Evolutionary conservation across 1,140 invertebrate genomes (phyloP), one percentile per base, ranked within the genome.

Genomic region (Drosophila suzukii): DNA sequence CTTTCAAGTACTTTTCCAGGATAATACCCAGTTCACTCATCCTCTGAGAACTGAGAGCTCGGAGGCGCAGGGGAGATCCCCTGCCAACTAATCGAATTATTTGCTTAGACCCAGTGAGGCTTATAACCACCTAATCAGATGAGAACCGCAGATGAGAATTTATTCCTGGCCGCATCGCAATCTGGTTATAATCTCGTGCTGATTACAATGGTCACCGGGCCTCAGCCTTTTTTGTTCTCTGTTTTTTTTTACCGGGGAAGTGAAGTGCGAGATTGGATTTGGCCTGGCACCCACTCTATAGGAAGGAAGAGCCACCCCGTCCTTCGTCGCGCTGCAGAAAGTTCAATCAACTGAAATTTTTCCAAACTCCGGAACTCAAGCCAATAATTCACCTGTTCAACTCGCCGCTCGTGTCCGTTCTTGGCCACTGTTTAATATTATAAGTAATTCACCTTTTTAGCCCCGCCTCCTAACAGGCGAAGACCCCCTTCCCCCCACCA

Each of bases 381-480:
- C 51, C 41, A 84, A 80, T 84, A 76, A 84, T 85, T 84, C 81
- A 84, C 81, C 81, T 84, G 81, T 46, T 77, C 81, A 66, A 50
- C 50, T 68, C 15, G 61, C 32, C 44, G 60, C 56, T 78, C 57
- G 47, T 85, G 62, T 85, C 60, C 56, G 43, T 63, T 79, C 77
- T 67, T 61, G 82, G 68, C 68, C 70, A 86, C 82, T 85, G 74
- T 67, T 86, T 86, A 85, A 85, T 85, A 78, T 78, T 85, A 81
- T 81, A 78, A 75, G 82, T 86, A 85, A 78, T 83, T 78, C 43
- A 53, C 57, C 58, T 73, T 60, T 67, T 67, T 32, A 41, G 43
- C 13, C 44, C 38, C 15, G 41, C 20, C 58, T 27, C 30, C 30
- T 15, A 27, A n/a, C 58, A 39, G 59, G 58, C 32, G 43, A n/a